Percentiles rank a stretch among this genome's conserved stretches.
These are phyloP conservation scores for Erynnis tages DNA, from an alignment of 2,888 invertebrate species.

Conservation along the genomic window DNA sequence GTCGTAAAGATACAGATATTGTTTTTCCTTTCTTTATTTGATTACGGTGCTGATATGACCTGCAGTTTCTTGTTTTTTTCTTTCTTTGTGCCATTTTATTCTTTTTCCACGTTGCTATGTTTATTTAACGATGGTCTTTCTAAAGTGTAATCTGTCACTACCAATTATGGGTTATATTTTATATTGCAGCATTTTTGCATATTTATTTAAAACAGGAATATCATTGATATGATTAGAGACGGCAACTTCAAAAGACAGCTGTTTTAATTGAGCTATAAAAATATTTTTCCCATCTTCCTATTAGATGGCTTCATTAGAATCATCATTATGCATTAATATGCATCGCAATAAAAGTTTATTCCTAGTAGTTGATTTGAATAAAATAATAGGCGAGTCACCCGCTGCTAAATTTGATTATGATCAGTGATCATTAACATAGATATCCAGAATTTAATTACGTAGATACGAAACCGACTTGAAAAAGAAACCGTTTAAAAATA, in stretches of 20 bases:
- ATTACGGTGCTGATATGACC: no score
- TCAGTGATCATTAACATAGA: background rate
- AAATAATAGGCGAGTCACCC: background rate
- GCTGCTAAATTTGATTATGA: conserved; percentile 7
- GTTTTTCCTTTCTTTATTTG: no score
- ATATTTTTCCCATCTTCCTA: background rate
- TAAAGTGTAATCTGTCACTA: no score
- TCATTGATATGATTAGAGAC: background rate
- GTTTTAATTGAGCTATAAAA: background rate
- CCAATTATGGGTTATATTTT: no score
- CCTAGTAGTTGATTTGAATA: background rate
- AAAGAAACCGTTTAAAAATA: no score
- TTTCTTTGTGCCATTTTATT: no score
- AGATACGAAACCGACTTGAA: no score
- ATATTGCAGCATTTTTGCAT: no score
- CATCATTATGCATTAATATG: conserved; percentile 1
- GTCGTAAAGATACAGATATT: no score
- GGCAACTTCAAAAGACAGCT: background rate
- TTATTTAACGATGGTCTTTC: no score
- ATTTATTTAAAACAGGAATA: background rate
- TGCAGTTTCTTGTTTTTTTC: no score
- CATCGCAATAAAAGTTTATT: background rate
- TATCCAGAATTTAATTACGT: background rate
- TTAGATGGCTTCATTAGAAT: conserved; percentile 10
- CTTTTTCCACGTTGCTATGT: no score